phyloP scores from a whole-genome alignment of 2,888 invertebrate species.

The Anthophora plumipes region DNA sequence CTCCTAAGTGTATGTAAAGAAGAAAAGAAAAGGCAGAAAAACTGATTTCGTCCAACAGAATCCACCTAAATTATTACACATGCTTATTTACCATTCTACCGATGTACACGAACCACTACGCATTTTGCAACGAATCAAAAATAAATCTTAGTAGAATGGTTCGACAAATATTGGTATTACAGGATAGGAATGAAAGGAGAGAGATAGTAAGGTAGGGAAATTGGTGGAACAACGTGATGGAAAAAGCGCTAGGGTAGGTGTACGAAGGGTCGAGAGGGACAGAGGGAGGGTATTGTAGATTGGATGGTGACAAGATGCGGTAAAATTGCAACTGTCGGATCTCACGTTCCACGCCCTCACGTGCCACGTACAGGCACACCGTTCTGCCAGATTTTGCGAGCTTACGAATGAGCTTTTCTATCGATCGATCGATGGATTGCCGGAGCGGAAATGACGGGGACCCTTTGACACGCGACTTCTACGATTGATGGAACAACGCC shows the following conservation, averaged over 20 bases:
- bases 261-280: constrained; percentile 13
- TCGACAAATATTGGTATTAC: constrained; percentile 14
- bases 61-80: no score
- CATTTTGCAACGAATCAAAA: not conserved
- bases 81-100: no score
- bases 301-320: constrained; percentile 64
- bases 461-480: constrained; percentile 45
- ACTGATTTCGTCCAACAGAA: no score
- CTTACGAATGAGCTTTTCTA: constrained; percentile 47
- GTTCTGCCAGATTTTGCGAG: constrained; percentile 49
- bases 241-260: constrained; percentile 6
- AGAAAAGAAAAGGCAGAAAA: no score
- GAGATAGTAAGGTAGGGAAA: constrained; percentile 1
- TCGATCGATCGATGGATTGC: constrained; percentile 52
- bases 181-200: not conserved
- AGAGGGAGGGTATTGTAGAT: constrained; percentile 42
- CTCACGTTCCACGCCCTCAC: constrained; percentile 61
- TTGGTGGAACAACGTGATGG: constrained; percentile 35
- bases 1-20: no score
- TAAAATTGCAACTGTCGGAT: constrained; percentile 72
- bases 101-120: not conserved
- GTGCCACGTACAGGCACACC: constrained; percentile 48
- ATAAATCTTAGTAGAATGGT: not conserved
- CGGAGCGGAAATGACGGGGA: not conserved
- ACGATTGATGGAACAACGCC: constrained; percentile 31